A percentile compares a stretch with the other conserved stretches of the same genome.
phyloP scores from a whole-genome alignment of 2,113 vertebrate genomes.

The Antechinus flavipes region DNA sequence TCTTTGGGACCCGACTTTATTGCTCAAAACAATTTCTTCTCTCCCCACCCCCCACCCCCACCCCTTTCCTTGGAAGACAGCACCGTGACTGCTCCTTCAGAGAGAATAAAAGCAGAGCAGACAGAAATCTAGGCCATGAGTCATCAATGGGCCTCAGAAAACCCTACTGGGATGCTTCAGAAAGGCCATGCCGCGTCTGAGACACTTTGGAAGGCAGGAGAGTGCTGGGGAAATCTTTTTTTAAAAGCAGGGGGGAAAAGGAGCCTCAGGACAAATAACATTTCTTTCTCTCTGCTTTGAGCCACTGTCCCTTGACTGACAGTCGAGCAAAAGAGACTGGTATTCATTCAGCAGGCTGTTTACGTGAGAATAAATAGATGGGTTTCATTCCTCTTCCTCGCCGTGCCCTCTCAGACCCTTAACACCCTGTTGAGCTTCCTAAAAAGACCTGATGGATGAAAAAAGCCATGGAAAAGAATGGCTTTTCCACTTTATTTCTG shows the following conservation, averaged over 20 bases:
- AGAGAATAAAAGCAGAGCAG: constrained; percentile 38
- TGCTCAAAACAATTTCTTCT: constrained; percentile 68
- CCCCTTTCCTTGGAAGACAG: constrained; percentile 59
- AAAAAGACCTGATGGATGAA: constrained; percentile 46
- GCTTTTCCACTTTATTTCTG: constrained; percentile 41
- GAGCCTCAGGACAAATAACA: neutral
- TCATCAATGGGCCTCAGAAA: neutral
- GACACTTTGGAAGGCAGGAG: neutral
- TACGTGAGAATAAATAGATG: constrained; percentile 34
- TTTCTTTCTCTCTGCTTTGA: neutral
- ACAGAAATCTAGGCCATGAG: neutral
- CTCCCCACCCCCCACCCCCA: neutral
- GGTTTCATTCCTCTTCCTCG: constrained; percentile 46
- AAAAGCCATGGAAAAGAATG: constrained; percentile 44
- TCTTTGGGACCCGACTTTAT: constrained; percentile 70
- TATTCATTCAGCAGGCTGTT: constrained; percentile 28
- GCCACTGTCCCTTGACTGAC: neutral
- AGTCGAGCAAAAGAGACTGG: neutral
- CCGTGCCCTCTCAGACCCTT: constrained; percentile 22
- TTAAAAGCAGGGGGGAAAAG: neutral
- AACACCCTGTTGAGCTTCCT: constrained; percentile 41
- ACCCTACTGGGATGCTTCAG: neutral
- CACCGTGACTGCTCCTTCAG: constrained; percentile 32
- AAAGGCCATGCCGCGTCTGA: constrained; percentile 8
- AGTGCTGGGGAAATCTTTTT: neutral